A percentile compares a stretch with the other conserved stretches of the same genome.
phyloP scores from a whole-genome alignment of 2,797 vertebrate genomes.

The Lepus townsendii region DNA sequence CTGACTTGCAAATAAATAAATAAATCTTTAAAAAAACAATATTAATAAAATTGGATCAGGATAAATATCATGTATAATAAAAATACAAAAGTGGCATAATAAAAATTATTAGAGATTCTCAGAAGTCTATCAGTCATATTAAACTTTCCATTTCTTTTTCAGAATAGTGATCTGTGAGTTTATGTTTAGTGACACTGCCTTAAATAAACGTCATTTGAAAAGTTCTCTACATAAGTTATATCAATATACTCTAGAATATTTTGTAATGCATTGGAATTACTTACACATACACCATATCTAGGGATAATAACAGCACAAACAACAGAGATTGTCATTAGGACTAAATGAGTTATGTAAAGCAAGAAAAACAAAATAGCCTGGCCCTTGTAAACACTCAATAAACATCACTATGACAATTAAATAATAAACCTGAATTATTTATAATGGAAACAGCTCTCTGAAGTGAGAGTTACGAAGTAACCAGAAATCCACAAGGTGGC shows the following conservation, averaged over 20 bases:
- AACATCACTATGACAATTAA: constrained; percentile 47
- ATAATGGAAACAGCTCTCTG: not conserved
- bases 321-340: not conserved
- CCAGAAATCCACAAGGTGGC: constrained; percentile 85
- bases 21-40: too few relatives aligned
- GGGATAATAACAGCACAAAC: not conserved
- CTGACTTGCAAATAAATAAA: too few relatives aligned
- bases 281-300: constrained; percentile 5
- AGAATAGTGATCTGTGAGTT: not conserved
- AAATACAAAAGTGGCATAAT: not conserved
- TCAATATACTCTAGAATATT: constrained; percentile 3
- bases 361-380: not conserved
- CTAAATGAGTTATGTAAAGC: not conserved
- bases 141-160: constrained; percentile 58
- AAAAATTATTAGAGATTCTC: not conserved
- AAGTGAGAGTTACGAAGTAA: constrained; percentile 50
- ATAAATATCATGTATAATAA: constrained; percentile 52
- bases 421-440: constrained; percentile 34
- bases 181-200: not conserved
- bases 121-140: not conserved
- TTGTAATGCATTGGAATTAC: constrained; percentile 35
- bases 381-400: not conserved
- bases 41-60: not conserved
- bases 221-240: not conserved
- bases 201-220: constrained; percentile 54